Percentiles rank a stretch among this genome's conserved stretches.
phyloP scores from a whole-genome alignment of 1,140 invertebrate genomes.

The Papilio xuthus region DNA sequence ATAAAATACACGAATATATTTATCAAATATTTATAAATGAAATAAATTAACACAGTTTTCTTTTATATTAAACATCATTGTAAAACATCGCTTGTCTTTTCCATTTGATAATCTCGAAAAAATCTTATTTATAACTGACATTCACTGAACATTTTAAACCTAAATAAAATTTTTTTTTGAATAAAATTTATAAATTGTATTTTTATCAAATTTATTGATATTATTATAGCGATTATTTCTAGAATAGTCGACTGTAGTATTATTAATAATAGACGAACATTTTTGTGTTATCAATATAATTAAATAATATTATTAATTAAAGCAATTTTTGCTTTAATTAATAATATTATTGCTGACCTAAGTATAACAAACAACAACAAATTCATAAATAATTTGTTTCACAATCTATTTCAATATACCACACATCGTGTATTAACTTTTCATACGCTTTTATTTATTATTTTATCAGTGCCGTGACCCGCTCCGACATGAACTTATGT shows the following conservation, averaged over 20 bases:
- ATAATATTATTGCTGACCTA: too few relatives aligned
- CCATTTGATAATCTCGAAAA: too few relatives aligned
- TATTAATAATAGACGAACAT: neutral
- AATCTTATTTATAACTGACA: too few relatives aligned
- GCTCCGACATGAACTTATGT: slow-evolving; percentile 11
- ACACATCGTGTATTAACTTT: neutral
- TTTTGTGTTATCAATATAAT: neutral
- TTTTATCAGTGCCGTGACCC: slow-evolving; percentile 5
- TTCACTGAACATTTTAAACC: too few relatives aligned
- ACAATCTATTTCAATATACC: neutral
- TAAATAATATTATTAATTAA: neutral
- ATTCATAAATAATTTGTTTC: neutral
- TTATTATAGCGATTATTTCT: neutral
- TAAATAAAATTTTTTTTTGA: neutral
- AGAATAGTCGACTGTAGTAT: neutral
- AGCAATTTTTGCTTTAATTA: neutral
- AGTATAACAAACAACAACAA: neutral
- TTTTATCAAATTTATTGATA: neutral
- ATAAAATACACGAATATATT: neutral
- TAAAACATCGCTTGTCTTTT: too few relatives aligned
- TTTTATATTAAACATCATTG: too few relatives aligned
- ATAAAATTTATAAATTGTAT: neutral
- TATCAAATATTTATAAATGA: neutral
- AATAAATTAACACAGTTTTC: neutral
- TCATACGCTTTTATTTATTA: neutral